These are phyloP conservation scores for Antechinus stuartii DNA, from an alignment of 2,113 vertebrate genomes.

Conservation along the genomic window DNA sequence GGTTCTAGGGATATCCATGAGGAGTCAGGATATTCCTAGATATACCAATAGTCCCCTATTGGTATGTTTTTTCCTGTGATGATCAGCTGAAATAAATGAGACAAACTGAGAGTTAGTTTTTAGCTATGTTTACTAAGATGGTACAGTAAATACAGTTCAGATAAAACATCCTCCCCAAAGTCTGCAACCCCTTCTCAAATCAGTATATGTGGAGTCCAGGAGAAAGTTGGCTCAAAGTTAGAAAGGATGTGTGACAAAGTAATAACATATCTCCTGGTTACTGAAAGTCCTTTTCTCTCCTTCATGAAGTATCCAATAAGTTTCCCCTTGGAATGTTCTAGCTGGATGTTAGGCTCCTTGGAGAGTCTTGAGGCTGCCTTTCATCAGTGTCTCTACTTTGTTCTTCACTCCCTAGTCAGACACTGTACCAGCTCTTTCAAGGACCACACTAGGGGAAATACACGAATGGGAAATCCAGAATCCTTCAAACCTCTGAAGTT, in stretches of 20 bases:
- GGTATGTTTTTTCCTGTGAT: background rate
- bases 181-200: background rate
- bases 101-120: background rate
- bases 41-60: background rate
- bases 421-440: background rate
- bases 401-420: background rate
- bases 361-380: background rate
- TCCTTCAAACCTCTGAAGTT: background rate
- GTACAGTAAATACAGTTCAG: background rate
- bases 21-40: too few relatives aligned
- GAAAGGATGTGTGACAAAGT: background rate
- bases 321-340: background rate
- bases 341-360: background rate
- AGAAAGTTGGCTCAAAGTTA: background rate
- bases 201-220: background rate
- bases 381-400: background rate
- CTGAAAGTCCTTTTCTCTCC: background rate
- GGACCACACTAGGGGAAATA: background rate
- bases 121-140: background rate
- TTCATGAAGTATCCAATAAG: background rate
- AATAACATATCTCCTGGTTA: background rate
- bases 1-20: background rate
- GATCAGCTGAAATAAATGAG: background rate
- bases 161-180: background rate
- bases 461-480: background rate